These are phyloP conservation scores for Oryzias javanicus DNA, from an alignment of 2,113 vertebrate genomes.

Conservation along the genomic window DNA sequence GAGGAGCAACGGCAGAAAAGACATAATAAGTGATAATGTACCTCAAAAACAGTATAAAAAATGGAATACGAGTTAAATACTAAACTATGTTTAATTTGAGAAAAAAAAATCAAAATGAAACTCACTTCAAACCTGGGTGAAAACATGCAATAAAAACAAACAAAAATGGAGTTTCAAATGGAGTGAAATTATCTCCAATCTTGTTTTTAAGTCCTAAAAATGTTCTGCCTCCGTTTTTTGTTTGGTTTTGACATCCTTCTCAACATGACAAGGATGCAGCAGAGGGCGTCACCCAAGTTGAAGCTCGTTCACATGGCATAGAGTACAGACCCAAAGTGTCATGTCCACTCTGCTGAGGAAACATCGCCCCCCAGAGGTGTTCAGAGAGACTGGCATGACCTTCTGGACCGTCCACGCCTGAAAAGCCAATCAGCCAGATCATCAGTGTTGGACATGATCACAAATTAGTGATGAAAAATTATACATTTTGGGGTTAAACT, in stretches of 20 bases:
- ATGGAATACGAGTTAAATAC: neutral
- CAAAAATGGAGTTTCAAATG: neutral
- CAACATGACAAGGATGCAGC: conserved; percentile 24
- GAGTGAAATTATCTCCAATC: neutral
- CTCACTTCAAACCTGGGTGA: conserved; percentile 49
- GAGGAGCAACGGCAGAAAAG: neutral
- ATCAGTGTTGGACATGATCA: conserved; percentile 12
- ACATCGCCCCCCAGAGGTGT: conserved; percentile 66
- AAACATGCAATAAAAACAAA: conserved; percentile 1
- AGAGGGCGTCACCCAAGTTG: conserved; percentile 49
- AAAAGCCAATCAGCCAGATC: conserved; percentile 51
- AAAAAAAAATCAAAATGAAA: conserved; percentile 12
- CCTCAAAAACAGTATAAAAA: conserved; percentile 5
- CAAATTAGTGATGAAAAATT: neutral
- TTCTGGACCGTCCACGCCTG: conserved; percentile 61
- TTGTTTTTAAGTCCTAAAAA: neutral
- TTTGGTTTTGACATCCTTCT: conserved; percentile 23
- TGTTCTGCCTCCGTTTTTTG: neutral
- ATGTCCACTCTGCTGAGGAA: conserved; percentile 65
- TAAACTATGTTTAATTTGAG: neutral
- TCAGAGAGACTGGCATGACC: conserved; percentile 51
- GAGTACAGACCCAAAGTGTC: conserved; percentile 67
- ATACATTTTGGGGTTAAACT: neutral
- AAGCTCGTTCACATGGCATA: conserved; percentile 23
- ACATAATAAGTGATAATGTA: conserved; percentile 8